Conservation (phyloP, 2,888 invertebrate species). For the Congeria kusceri region DNA sequence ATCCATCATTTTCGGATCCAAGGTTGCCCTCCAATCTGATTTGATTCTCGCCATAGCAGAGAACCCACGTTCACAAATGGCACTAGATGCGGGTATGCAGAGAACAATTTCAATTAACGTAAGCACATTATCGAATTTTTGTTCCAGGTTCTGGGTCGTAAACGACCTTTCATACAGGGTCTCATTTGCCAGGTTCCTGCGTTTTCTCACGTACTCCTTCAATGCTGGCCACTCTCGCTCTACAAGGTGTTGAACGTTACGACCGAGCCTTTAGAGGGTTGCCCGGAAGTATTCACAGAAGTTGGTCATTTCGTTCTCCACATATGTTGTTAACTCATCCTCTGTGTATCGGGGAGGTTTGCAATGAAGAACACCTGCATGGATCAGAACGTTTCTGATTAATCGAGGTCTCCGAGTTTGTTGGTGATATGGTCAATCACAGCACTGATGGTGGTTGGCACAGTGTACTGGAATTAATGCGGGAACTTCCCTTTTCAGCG, state of each 20-base stretch:
- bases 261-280: constrained; percentile 33
- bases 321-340: constrained; percentile 25
- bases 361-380: constrained; percentile 59
- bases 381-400: constrained; percentile 22
- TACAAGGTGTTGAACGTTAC: constrained; percentile 27
- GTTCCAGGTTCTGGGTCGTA: constrained; percentile 19
- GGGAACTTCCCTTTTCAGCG: constrained; percentile 39
- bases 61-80: constrained; percentile 61
- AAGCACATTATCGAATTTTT: constrained; percentile 26
- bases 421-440: constrained; percentile 46
- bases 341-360: constrained; percentile 45
- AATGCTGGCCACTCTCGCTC: constrained; percentile 41
- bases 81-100: constrained; percentile 37
- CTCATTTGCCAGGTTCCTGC: constrained; percentile 6
- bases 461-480: constrained; percentile 48
- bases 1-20: constrained; percentile 49
- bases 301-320: constrained; percentile 5
- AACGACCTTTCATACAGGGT: constrained; percentile 25
- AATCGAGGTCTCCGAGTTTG: constrained; percentile 49
- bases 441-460: constrained; percentile 41
- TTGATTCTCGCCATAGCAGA: constrained; percentile 58
- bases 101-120: constrained; percentile 52
- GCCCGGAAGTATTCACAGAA: constrained; percentile 30
- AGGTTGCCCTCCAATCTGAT: constrained; percentile 56
- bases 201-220: constrained; percentile 25